Evolutionary conservation across 2,888 invertebrate species (phyloP).

Genomic region (Tuberolachnus salignus): DNA sequence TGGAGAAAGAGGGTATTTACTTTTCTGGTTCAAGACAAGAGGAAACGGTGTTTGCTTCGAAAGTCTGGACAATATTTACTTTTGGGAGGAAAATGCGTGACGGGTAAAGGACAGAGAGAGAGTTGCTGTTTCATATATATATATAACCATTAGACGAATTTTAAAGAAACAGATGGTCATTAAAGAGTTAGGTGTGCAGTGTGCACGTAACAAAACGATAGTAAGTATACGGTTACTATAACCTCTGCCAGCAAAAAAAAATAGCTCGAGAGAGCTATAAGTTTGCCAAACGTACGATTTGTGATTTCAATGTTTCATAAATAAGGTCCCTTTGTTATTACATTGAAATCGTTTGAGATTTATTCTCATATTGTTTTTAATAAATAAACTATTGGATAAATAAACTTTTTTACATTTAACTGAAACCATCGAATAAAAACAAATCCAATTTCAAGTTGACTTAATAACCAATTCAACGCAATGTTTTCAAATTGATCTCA

Average conservation of each 20-base stretch:
- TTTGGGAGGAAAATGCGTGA: constrained; percentile 18
- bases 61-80: constrained; percentile 46
- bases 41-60: constrained; percentile 18
- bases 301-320: not conserved
- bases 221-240: not conserved
- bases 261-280: not conserved
- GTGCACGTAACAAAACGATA: constrained; percentile 13
- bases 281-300: not conserved
- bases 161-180: constrained; percentile 25
- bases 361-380: too few species aligned
- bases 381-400: too few species aligned
- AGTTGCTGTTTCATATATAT: constrained; percentile 19
- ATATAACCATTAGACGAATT: not conserved
- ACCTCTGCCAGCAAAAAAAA: not conserved
- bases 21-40: constrained; percentile 19
- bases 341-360: not conserved
- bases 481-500: too few species aligned
- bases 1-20: constrained; percentile 22
- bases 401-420: too few species aligned
- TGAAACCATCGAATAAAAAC: too few species aligned
- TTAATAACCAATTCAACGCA: too few species aligned
- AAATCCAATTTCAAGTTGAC: too few species aligned
- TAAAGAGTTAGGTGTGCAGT: not conserved
- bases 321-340: not conserved
- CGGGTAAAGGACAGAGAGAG: not conserved